Percentiles rank a stretch among this genome's conserved stretches.
These are phyloP conservation scores for Trachelus stipa DNA, from an alignment of 2,888 invertebrate genomes.

Conservation along the genomic window DNA sequence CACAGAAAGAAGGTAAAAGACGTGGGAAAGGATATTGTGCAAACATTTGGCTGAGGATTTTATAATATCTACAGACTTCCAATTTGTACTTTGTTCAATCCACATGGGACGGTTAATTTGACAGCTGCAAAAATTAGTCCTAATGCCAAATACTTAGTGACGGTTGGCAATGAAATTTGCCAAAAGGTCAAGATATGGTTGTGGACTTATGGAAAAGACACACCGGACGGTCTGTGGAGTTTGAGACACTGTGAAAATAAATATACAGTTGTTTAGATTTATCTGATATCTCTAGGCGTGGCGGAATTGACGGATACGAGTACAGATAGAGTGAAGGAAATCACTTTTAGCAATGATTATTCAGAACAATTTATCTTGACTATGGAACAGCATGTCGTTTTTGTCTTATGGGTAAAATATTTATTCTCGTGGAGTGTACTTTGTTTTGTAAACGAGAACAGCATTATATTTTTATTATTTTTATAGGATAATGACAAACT, in stretches of 20 bases:
- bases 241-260: background rate
- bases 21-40: background rate
- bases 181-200: conserved; percentile 72
- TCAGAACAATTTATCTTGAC: conserved; percentile 65
- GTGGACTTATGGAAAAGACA: conserved; percentile 71
- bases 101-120: conserved; percentile 66
- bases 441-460: background rate
- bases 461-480: background rate
- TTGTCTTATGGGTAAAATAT: conserved; percentile 61
- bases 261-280: background rate
- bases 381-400: conserved; percentile 60
- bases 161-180: conserved; percentile 68
- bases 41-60: background rate
- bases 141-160: conserved; percentile 72
- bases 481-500: conserved; percentile 21
- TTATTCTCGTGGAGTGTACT: background rate
- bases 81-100: conserved; percentile 70
- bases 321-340: conserved; percentile 42
- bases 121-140: conserved; percentile 69
- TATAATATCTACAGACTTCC: conserved; percentile 63
- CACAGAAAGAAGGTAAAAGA: conserved; percentile 56
- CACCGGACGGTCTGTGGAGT: conserved; percentile 68
- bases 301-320: conserved; percentile 32
- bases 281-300: conserved; percentile 27
- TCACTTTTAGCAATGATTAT: conserved; percentile 63